Base-by-base conservation (phyloP, 2,888 invertebrate species). In the Allolobophora icterica region DNA sequence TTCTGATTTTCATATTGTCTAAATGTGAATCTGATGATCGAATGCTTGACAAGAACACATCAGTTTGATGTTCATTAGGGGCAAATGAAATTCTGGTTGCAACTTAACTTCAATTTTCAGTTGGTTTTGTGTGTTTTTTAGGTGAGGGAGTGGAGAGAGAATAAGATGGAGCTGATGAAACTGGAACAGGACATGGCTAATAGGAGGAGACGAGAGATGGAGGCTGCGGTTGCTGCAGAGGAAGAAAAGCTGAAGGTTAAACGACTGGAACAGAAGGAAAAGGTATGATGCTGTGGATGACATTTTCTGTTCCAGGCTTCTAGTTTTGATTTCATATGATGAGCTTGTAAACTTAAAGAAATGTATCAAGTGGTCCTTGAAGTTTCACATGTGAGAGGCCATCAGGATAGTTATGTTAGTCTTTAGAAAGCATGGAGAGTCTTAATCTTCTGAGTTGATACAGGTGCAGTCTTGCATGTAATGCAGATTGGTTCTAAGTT, bases 141-240 rank as follows among this genome's bases (percentile, higher is more conserved):
- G 94, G 94, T 94, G 24, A 92, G 92, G 83, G 89, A 93, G 30
- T 95, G 94, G 94, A 91, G 94, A 33, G 94, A 94, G 91, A 94
- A 94, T 91, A 94, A 94, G 91, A 92, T 93, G 93, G 94, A 95
- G 91, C 93, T 92, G 42, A 93, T 94, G 93, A 84, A 91, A 52
- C 92, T 95, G 71, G 93, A 94, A 92, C 93, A 93, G 35, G 92
- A 94, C 90, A 92, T 94, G 90, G 93, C 93, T 90, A 94, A 94
- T 52, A 92, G 93, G 52, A 92, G 92, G 35, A 91, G 92, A 84
- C 93, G 93, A 89, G 93, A 94, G 90, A 89, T 93, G 34, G 84
- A 90, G 30, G 34, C 34, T 45, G 33, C 35, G 90, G 89, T 35
- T 91, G 90, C 89, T 90, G 89, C 83, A 91, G 93, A 93, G 90